These are phyloP conservation scores for Hydrocynus forskahlii DNA, from an alignment of 2,797 vertebrate species.

Conservation along the genomic window DNA sequence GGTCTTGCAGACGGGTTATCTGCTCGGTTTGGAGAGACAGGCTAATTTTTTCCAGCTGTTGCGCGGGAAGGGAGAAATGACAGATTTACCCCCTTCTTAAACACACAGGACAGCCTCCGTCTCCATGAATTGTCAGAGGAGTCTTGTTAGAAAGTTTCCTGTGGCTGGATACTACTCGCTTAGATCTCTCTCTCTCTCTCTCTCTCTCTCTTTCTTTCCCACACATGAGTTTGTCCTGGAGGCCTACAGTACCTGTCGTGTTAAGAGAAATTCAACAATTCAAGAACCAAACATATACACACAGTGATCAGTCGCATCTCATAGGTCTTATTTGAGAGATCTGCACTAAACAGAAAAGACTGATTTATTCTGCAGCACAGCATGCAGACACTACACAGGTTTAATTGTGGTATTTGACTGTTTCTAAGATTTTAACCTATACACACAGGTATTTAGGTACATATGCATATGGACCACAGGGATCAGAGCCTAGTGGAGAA, in stretches of 20 bases:
- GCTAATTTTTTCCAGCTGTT: slow-evolving; percentile 82
- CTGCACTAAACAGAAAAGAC: not conserved
- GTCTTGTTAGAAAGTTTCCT: slow-evolving; percentile 74
- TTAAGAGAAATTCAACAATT: not conserved
- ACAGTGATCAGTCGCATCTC: slow-evolving; percentile 6
- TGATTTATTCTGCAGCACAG: not conserved
- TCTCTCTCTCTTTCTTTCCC: not conserved
- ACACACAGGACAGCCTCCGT: slow-evolving; percentile 72
- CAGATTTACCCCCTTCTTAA: slow-evolving; percentile 82
- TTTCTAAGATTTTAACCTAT: no score
- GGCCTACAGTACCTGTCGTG: not conserved
- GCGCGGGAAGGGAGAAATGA: slow-evolving; percentile 69
- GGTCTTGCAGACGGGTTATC: slow-evolving; percentile 71
- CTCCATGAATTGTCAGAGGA: slow-evolving; percentile 74
- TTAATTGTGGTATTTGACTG: not conserved
- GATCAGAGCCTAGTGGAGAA: slow-evolving; percentile 6
- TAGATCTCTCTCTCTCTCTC: slow-evolving; percentile 18
- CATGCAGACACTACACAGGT: not conserved
- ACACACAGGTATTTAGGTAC: not conserved
- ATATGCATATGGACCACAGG: not conserved
- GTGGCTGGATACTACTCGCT: slow-evolving; percentile 51
- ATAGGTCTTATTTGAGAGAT: not conserved
- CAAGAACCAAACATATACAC: not conserved
- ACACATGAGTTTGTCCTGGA: not conserved
- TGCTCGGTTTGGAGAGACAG: slow-evolving; percentile 68